Evolutionary conservation across 2,797 vertebrate genomes (phyloP).

Genomic region (Hydrolagus colliei): DNA sequence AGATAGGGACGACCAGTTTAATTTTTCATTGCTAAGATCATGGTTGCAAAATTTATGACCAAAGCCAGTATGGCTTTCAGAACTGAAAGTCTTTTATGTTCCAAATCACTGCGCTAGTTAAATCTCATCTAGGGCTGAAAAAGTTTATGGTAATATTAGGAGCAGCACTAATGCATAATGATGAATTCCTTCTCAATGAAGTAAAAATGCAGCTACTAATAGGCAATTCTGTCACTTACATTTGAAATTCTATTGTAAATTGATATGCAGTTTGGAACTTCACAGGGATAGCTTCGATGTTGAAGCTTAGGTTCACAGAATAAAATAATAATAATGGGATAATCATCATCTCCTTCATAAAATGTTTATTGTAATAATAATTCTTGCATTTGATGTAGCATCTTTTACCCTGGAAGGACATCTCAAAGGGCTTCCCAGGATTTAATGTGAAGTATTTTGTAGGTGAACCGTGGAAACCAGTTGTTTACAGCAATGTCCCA

Average conservation of each 20-base stretch:
- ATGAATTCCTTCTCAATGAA: background rate
- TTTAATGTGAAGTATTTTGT: too few relatives aligned
- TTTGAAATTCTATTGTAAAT: background rate
- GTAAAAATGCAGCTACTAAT: background rate
- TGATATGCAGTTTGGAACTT: background rate
- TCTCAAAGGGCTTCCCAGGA: too few relatives aligned
- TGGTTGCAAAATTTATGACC: background rate
- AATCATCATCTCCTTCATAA: too few relatives aligned
- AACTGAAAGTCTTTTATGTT: background rate
- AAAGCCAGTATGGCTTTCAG: background rate
- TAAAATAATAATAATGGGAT: too few relatives aligned
- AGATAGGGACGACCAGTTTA: background rate
- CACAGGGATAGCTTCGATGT: background rate
- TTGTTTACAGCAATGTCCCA: too few relatives aligned
- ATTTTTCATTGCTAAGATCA: background rate
- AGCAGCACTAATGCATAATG: background rate
- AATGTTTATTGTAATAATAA: too few relatives aligned
- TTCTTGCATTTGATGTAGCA: too few relatives aligned
- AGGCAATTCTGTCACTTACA: background rate
- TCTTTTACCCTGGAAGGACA: too few relatives aligned
- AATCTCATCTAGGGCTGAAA: background rate
- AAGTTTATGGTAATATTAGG: background rate
- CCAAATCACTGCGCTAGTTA: background rate
- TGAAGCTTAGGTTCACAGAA: background rate
- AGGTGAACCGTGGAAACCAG: too few relatives aligned